Evolutionary conservation across 2,888 invertebrate species (phyloP), one percentile per base, ranked within the genome.

Genomic region (Herminia tarsipennalis): DNA sequence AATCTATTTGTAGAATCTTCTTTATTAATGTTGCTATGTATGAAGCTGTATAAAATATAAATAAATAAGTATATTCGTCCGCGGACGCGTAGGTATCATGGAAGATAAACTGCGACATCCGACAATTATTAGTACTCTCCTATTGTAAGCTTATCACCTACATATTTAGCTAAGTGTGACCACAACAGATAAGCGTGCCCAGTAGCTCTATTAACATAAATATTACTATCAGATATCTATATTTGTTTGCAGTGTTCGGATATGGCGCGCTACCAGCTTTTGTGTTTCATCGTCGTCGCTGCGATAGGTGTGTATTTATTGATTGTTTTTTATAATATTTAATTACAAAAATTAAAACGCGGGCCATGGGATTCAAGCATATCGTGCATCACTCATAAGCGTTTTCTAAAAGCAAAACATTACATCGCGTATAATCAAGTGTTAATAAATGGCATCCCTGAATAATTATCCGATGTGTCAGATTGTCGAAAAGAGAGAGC

Each of bases 211-310:
- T 53, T 60, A 56, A 58, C 52, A 52, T 47, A 49, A 42, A 51
- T 54, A 51, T 42, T 33, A 56, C 40, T 39, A 63, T 43, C 36
- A 21, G 33, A 67, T 71, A 59, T 73, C 64, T 75, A 12, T 25
- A 6, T 36, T 27, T 12, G 69, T 63, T 81, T 66, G 56, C 83
- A 86, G 78, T 61, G 55, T 66, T 58, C 72, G 74, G 70, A 76
- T 66, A 88, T 89, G 89, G 83, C 81, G 76, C 73, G 70, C 68
- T 73, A 78, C 77, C 76, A 78, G 67, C 66, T 80, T 47, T 59
- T 80, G 50, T 81, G 68, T 72, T 62, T 87, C 61, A 54, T 86
- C 71, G 49, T 81, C 63, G 36, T 49, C 32, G 69, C 78, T 38
- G 64, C 71, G 32, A 70, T 83, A 53, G 84, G 88, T 88, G 79